Evolutionary conservation across 2,113 vertebrate genomes (phyloP).

Genomic region (Boulengeromyrus knoepffleri): DNA sequence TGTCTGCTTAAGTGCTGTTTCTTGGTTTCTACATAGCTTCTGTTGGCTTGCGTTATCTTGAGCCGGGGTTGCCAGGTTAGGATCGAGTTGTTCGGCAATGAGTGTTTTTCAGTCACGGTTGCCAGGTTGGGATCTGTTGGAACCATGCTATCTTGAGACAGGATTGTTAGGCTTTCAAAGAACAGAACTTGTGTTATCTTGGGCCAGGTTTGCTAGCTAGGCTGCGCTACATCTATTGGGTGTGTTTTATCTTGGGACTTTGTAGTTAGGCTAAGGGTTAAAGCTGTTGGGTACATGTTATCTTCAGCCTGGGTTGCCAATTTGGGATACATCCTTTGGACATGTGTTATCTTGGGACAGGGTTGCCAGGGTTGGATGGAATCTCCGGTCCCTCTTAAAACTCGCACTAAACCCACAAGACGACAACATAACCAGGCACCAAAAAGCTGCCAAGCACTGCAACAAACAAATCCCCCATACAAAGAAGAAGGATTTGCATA

Average conservation of each 20-base stretch:
- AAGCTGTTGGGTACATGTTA: not conserved
- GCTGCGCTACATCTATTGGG: not conserved
- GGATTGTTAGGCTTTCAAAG: not conserved
- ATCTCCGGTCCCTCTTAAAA: not conserved
- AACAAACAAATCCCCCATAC: not conserved
- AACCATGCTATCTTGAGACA: not conserved
- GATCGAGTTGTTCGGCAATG: not conserved
- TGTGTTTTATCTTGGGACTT: not conserved
- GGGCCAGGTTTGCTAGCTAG: not conserved
- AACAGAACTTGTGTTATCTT: not conserved
- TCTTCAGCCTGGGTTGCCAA: not conserved
- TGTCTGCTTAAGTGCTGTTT: slow-evolving; percentile 8
- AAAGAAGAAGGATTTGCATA: not conserved
- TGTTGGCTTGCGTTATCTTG: not conserved
- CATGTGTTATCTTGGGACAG: not conserved
- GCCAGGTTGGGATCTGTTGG: not conserved
- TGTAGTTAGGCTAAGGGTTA: not conserved
- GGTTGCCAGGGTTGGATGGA: not conserved
- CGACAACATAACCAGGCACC: not conserved
- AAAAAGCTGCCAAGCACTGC: not conserved
- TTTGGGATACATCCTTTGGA: not conserved
- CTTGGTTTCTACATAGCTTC: not conserved
- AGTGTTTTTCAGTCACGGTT: not conserved
- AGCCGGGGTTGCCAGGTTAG: not conserved
- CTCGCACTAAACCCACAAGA: not conserved